Evolutionary conservation across 1,140 invertebrate species (phyloP).

Genomic region (Pogonus chalceus): DNA sequence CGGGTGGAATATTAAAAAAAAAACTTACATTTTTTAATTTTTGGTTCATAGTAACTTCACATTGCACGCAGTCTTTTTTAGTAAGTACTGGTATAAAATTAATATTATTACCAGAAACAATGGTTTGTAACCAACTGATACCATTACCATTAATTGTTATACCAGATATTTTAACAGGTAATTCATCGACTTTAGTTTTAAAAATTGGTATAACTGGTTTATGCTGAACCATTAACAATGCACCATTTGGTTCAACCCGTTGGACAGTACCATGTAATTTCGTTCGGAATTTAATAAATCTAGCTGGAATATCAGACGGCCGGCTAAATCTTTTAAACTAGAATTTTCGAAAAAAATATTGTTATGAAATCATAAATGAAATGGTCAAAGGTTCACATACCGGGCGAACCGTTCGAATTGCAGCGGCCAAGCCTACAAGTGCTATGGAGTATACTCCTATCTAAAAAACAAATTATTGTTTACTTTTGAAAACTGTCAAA

Average conservation of each 20-base stretch:
- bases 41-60: constrained; percentile 35
- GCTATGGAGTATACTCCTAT: constrained; percentile 42
- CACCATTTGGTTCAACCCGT: constrained; percentile 37
- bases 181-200: constrained; percentile 27
- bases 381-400: constrained; percentile 31
- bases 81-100: constrained; percentile 37
- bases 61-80: constrained; percentile 35
- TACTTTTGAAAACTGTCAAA: constrained; percentile 11
- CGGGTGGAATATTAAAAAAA: neutral
- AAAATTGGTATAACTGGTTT: constrained; percentile 37
- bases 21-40: constrained; percentile 25
- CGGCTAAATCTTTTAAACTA: constrained; percentile 41
- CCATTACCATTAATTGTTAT: constrained; percentile 38
- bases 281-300: constrained; percentile 36
- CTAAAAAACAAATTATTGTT: constrained; percentile 27
- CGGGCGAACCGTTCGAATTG: constrained; percentile 40
- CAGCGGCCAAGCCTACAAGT: constrained; percentile 36
- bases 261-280: constrained; percentile 36
- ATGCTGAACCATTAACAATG: constrained; percentile 40
- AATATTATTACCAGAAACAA: constrained; percentile 35
- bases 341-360: constrained; percentile 18
- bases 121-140: constrained; percentile 40
- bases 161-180: constrained; percentile 43
- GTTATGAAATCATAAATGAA: constrained; percentile 9
- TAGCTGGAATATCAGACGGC: constrained; percentile 38